A percentile compares a stretch with the other conserved stretches of the same genome.
These are phyloP conservation scores for Chaunax sp. DNA, from an alignment of 2,797 vertebrate species.

Conservation along the genomic window DNA sequence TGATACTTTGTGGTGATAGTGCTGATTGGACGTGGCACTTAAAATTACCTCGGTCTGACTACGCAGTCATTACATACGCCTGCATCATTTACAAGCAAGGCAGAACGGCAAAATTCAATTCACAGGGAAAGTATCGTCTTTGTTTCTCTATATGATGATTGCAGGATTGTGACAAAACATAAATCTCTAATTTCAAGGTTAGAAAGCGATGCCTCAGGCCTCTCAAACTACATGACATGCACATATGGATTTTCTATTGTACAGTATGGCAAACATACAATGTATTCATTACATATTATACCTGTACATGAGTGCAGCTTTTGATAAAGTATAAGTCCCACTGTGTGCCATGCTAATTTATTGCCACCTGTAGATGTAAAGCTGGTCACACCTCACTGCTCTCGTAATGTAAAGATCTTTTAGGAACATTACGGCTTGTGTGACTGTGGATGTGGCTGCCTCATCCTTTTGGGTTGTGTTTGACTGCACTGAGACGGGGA, in stretches of 20 bases:
- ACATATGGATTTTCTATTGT: conserved; percentile 53
- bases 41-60: conserved; percentile 72
- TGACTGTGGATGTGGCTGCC: conserved; percentile 50
- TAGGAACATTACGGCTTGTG: conserved; percentile 36
- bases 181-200: conserved; percentile 60
- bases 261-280: conserved; percentile 14
- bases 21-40: conserved; percentile 79
- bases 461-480: conserved; percentile 51
- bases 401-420: conserved; percentile 29
- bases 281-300: conserved; percentile 20
- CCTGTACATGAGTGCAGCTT: conserved; percentile 4
- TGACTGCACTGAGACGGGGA: conserved; percentile 50
- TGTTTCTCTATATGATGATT: conserved; percentile 69
- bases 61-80: conserved; percentile 69
- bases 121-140: conserved; percentile 73
- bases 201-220: conserved; percentile 40
- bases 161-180: conserved; percentile 69
- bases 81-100: conserved; percentile 75
- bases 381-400: conserved; percentile 46
- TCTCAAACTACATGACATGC: conserved; percentile 15
- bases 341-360: conserved; percentile 16
- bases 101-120: conserved; percentile 66
- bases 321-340: background rate
- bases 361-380: conserved; percentile 28
- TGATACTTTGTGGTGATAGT: conserved; percentile 67